phyloP scores from a whole-genome alignment of 1,140 invertebrate species.

The Heliconius congener region DNA sequence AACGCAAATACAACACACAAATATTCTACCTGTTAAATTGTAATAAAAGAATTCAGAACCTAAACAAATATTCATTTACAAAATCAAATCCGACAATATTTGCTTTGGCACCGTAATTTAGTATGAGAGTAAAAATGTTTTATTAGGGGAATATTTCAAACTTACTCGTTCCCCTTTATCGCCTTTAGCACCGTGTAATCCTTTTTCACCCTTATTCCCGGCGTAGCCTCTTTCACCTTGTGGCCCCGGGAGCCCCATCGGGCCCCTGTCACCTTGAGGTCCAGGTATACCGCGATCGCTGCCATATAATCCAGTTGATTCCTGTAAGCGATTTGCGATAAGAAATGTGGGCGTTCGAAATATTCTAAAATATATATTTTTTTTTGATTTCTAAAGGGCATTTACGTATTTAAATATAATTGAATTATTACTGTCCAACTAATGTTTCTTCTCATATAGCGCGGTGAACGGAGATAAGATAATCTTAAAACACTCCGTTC shows the following conservation, averaged over 20 bases:
- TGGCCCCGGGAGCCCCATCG: constrained; percentile 83
- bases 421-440: too few relatives aligned
- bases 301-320: constrained; percentile 81
- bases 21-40: background rate
- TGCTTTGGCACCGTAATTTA: constrained; percentile 12
- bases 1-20: background rate
- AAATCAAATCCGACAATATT: constrained; percentile 22
- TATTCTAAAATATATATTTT: too few relatives aligned
- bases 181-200: constrained; percentile 86
- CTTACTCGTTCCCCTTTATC: constrained; percentile 86
- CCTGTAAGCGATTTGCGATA: constrained; percentile 55
- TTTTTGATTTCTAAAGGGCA: too few relatives aligned
- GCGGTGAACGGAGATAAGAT: too few relatives aligned
- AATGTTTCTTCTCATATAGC: too few relatives aligned
- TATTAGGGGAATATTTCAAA: constrained; percentile 28
- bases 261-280: constrained; percentile 85
- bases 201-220: constrained; percentile 85
- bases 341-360: background rate
- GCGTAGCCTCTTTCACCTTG: constrained; percentile 85
- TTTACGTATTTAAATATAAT: too few relatives aligned
- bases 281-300: constrained; percentile 85
- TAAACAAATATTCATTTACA: constrained; percentile 27
- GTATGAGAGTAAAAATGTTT: constrained; percentile 25
- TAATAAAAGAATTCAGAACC: background rate
- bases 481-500: too few relatives aligned